Conservation (phyloP, 2,797 vertebrate genomes). For the Prunella strophiata region DNA sequence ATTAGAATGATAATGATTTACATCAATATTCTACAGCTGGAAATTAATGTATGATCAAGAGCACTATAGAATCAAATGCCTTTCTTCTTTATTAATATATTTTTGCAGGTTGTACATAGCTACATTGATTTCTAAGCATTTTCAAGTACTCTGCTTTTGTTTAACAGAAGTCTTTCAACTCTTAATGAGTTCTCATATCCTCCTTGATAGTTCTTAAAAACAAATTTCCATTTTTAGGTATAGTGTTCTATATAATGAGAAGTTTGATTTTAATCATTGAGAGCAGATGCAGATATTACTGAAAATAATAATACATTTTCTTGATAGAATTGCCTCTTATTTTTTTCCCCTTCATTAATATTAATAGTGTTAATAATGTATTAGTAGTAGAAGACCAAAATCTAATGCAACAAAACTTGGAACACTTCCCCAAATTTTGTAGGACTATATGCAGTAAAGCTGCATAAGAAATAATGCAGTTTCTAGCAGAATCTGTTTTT, state of each 20-base stretch:
- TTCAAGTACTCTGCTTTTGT: conserved; percentile 19
- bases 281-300: not conserved
- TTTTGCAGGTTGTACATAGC: not conserved
- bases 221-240: not conserved
- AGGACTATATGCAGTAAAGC: not conserved
- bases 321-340: not conserved
- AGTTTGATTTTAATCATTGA: not conserved
- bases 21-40: not conserved
- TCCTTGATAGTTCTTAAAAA: conserved; percentile 8
- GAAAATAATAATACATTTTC: not conserved
- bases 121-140: not conserved
- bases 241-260: not conserved
- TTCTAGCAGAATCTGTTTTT: not conserved
- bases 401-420: not conserved
- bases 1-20: not conserved
- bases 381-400: not conserved
- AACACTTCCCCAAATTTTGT: not conserved
- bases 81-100: not conserved
- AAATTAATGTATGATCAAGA: not conserved
- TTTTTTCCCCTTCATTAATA: not conserved
- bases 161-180: not conserved
- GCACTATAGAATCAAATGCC: not conserved
- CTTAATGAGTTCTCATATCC: not conserved
- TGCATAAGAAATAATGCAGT: not conserved
- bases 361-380: not conserved